Evolutionary conservation across 2,113 vertebrate genomes (phyloP).

Genomic region (Odobenus rosmarus): DNA sequence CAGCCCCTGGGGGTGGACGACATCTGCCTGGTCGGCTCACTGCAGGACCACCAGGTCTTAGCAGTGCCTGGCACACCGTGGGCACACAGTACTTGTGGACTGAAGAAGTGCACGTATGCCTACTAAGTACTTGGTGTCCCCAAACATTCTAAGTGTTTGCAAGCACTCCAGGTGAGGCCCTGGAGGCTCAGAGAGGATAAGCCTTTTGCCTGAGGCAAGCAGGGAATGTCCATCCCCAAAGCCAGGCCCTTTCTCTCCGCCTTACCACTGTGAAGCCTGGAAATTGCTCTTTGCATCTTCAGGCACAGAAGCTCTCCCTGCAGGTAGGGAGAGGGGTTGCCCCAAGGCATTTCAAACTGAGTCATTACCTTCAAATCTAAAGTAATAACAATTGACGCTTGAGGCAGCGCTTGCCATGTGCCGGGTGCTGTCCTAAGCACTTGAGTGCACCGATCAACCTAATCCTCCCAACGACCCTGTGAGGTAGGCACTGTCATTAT

Average conservation of each 20-base stretch:
- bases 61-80: neutral
- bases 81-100: neutral
- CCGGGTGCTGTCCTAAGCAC: neutral
- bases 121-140: neutral
- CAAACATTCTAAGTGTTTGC: neutral
- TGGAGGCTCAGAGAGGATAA: neutral
- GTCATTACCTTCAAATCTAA: neutral
- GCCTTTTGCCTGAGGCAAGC: neutral
- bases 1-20: neutral
- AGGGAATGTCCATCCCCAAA: neutral
- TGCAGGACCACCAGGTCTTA: neutral
- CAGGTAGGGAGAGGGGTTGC: neutral
- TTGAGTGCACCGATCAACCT: neutral
- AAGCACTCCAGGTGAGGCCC: neutral
- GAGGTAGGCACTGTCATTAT: neutral
- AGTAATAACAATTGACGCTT: neutral
- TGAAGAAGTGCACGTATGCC: neutral
- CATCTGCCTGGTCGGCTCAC: neutral
- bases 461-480: neutral
- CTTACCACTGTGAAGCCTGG: neutral
- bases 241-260: neutral
- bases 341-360: neutral
- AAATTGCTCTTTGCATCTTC: neutral
- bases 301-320: neutral
- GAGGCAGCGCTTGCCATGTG: accelerated